Evolutionary conservation across 2,797 vertebrate species (phyloP), one percentile per base, ranked within the genome.

Genomic region (Siniperca obscura): DNA sequence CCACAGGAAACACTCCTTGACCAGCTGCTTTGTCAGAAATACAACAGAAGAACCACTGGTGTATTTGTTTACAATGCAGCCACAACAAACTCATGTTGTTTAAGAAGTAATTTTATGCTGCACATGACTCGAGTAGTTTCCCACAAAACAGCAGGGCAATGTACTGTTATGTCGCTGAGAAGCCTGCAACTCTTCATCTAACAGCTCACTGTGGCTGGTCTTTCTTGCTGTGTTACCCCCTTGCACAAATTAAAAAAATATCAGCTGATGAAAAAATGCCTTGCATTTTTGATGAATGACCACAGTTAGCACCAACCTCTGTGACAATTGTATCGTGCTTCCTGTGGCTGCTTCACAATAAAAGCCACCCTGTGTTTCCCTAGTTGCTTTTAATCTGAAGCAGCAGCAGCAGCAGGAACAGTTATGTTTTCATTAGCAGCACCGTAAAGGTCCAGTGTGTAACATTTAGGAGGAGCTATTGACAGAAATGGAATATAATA

Each of bases 21-120:
- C n/a, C 36, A 57, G 14, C 52, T 46, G 1, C 50, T 67, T 70
- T n/a, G 40, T 77, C 48, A 75, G 36, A 40, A 61, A 83, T 56
- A 46, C 42, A 78, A 30, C 13, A 69, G 19, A 74, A 17, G 16
- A 68, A 25, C 21, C 40, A 52, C 2, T 53, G 12, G 42, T 36
- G 44, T 65, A n/a, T 78, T 65, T 74, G 27, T 77, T 67, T 65
- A 59, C 27, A 55, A 12, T 21, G 46, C 34, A 57, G 59, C 60
- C 42, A 74, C 30, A 82, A 78, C 61, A 68, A 73, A 72, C 21
- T 25, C 53, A 65, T 7, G 1, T 72, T 70, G 27, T 52, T 75
- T 62, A 56, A 42, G 25, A 46, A 0, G n/a, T 67, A 16, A 73
- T 42, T 79, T 60, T 48, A 60, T 21, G 60, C 50, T 61, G 59